phyloP scores from a whole-genome alignment of 1,140 invertebrate genomes.

The Apis cerana region DNA sequence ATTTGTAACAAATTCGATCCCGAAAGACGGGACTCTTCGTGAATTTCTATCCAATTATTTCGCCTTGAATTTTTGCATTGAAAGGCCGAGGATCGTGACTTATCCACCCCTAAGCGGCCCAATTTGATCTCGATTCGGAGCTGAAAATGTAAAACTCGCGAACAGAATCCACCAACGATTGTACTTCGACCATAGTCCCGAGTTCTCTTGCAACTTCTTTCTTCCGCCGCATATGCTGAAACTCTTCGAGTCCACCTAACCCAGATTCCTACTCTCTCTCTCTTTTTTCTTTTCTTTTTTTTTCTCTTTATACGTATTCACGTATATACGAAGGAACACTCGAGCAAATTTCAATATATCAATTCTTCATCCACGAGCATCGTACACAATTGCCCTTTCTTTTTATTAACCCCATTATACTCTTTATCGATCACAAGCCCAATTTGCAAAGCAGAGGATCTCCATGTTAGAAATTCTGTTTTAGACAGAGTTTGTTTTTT shows the following conservation, averaged over 20 bases:
- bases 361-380: no score
- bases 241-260: constrained; percentile 11
- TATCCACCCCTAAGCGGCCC: not conserved
- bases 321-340: not conserved
- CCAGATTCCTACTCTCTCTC: not conserved
- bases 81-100: not conserved
- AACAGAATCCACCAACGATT: constrained; percentile 3
- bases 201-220: not conserved
- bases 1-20: no score
- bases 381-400: no score
- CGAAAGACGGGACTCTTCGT: no score
- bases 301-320: not conserved
- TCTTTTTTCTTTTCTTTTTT: no score
- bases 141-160: not conserved
- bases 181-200: constrained; percentile 5
- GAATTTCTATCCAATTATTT: no score
- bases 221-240: not conserved
- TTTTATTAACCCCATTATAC: no score
- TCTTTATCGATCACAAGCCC: no score
- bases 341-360: not conserved
- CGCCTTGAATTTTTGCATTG: not conserved
- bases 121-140: not conserved
- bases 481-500: no score
- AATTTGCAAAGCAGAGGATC: no score
- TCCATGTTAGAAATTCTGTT: no score